These are phyloP conservation scores for Rotaria macrura DNA, from an alignment of 2,888 invertebrate species.

Conservation along the genomic window DNA sequence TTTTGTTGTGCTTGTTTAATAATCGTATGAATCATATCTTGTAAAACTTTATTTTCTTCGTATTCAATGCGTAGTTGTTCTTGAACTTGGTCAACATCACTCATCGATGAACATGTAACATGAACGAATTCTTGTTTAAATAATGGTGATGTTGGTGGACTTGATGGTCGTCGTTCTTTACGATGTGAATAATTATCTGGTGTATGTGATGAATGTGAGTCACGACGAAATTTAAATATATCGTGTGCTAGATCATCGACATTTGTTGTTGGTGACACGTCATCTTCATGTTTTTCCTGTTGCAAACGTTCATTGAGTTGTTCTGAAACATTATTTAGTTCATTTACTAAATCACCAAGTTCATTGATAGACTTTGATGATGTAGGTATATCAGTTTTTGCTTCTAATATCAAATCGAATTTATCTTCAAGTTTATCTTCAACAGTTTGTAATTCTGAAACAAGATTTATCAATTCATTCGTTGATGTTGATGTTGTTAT, in stretches of 20 bases:
- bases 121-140: neutral
- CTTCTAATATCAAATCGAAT: neutral
- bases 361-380: neutral
- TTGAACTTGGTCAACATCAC: slow-evolving; percentile 12
- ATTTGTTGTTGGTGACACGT: neutral
- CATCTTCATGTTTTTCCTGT: too few relatives aligned
- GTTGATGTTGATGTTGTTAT: neutral
- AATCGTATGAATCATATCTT: neutral
- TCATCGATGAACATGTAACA: neutral
- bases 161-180: neutral
- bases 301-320: neutral
- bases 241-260: neutral
- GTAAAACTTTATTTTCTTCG: neutral
- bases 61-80: neutral
- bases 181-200: neutral
- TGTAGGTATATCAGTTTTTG: neutral
- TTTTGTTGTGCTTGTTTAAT: neutral
- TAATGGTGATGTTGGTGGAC: neutral
- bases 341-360: neutral
- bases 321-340: neutral
- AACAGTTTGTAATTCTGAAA: neutral
- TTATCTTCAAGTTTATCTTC: neutral
- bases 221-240: neutral
- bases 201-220: neutral
- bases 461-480: neutral